phyloP scores from a whole-genome alignment of 2,888 invertebrate species.

The Ptychoptera contaminata region DNA sequence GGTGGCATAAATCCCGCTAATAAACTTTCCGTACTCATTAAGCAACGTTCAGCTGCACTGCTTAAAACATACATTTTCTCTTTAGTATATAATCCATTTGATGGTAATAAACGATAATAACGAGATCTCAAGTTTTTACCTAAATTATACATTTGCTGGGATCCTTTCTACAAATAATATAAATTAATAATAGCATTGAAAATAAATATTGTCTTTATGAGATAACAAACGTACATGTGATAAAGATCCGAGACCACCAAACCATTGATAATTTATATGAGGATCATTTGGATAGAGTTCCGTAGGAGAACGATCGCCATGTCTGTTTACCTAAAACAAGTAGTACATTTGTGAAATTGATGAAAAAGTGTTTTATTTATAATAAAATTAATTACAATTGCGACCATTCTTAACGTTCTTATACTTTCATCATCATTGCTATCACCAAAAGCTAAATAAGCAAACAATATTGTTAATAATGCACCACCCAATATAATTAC shows the following conservation, averaged over 20 bases:
- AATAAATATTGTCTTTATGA: slow-evolving; percentile 1
- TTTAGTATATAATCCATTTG: slow-evolving; percentile 39
- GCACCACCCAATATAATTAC: slow-evolving; percentile 24
- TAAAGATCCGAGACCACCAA: slow-evolving; percentile 64
- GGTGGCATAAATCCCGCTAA: slow-evolving; percentile 51
- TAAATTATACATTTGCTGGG: slow-evolving; percentile 54
- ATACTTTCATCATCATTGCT: slow-evolving; percentile 25
- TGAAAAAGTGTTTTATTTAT: not conserved
- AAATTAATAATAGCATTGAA: not conserved
- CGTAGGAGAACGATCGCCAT: slow-evolving; percentile 43
- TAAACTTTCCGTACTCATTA: slow-evolving; percentile 72
- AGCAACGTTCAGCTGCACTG: slow-evolving; percentile 67
- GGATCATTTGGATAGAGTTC: slow-evolving; percentile 66
- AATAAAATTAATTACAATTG: slow-evolving; percentile 20
- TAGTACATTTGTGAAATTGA: too few species aligned
- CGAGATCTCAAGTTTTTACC: slow-evolving; percentile 54
- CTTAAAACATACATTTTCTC: slow-evolving; percentile 47
- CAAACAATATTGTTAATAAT: slow-evolving; percentile 24
- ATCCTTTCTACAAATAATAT: slow-evolving; percentile 46
- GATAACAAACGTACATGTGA: slow-evolving; percentile 33
- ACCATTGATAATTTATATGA: slow-evolving; percentile 59
- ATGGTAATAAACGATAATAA: slow-evolving; percentile 49
- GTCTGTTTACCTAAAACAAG: slow-evolving; percentile 24
- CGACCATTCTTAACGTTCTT: slow-evolving; percentile 26
- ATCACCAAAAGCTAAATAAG: slow-evolving; percentile 28